phyloP scores from a whole-genome alignment of 2,888 invertebrate genomes.

The Pomacea canaliculata region DNA sequence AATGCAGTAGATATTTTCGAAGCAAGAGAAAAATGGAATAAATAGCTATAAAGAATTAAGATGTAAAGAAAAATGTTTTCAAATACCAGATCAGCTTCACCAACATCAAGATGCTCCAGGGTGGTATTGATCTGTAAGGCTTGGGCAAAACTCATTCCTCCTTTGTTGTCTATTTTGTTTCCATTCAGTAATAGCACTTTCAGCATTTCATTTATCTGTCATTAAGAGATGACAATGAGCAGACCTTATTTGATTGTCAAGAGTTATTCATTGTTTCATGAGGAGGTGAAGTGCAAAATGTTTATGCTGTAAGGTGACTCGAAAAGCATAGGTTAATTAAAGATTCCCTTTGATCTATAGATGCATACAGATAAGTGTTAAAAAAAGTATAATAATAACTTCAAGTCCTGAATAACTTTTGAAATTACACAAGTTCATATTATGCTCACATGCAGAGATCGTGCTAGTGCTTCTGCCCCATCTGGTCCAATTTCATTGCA shows the following conservation, averaged over 20 bases:
- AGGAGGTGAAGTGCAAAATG: too few relatives aligned
- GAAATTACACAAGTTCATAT: background rate
- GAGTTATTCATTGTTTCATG: too few relatives aligned
- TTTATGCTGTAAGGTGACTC: background rate
- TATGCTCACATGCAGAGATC: constrained; percentile 59
- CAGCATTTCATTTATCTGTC: constrained; percentile 59
- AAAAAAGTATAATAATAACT: background rate
- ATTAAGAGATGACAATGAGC: background rate
- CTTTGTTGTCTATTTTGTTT: constrained; percentile 67
- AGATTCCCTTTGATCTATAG: background rate
- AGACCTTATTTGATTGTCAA: too few relatives aligned
- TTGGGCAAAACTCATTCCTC: constrained; percentile 69
- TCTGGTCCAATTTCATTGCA: constrained; percentile 67
- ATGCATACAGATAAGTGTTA: background rate
- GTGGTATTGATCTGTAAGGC: constrained; percentile 67
- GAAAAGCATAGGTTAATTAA: background rate
- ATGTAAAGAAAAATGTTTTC: background rate
- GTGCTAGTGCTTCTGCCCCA: constrained; percentile 65
- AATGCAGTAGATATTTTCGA: too few relatives aligned
- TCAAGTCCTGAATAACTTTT: too few relatives aligned
- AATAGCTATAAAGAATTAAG: background rate
- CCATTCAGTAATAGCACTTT: constrained; percentile 62
- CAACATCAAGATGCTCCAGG: constrained; percentile 64
- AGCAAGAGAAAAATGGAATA: background rate
- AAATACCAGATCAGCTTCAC: constrained; percentile 65